These are phyloP conservation scores for Hippotragus niger DNA, from an alignment of 2,113 vertebrate genomes.

Conservation along the genomic window DNA sequence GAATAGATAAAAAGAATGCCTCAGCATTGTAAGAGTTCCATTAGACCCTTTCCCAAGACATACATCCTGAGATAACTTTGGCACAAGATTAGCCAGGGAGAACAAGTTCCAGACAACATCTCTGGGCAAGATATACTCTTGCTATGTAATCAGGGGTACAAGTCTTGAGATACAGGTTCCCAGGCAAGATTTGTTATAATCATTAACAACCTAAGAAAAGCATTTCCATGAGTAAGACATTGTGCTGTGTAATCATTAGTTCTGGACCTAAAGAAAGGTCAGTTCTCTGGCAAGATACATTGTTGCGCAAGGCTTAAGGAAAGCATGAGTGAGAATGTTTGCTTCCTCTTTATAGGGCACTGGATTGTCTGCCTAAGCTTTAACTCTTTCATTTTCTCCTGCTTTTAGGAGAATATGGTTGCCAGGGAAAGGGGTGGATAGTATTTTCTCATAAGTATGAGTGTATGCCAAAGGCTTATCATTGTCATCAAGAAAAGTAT, in stretches of 20 bases:
- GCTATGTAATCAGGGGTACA: not conserved
- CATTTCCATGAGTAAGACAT: not conserved
- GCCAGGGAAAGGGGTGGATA: not conserved
- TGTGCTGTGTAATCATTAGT: no score
- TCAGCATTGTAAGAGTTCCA: not conserved
- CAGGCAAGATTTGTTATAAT: not conserved
- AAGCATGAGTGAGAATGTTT: not conserved
- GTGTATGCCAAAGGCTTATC: not conserved
- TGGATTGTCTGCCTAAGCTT: not conserved
- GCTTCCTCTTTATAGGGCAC: not conserved
- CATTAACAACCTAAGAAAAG: not conserved
- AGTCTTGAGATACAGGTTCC: not conserved
- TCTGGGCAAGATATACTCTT: not conserved
- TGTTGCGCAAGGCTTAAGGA: no score
- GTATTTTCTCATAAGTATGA: not conserved
- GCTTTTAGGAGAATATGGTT: not conserved
- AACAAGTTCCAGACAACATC: not conserved
- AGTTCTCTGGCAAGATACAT: no score
- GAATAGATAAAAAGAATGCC: not conserved
- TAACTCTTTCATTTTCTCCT: not conserved
- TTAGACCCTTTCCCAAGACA: not conserved
- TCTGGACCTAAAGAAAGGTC: no score
- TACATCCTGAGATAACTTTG: not conserved
- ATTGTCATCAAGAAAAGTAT: not conserved
- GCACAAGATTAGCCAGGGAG: not conserved